A percentile compares a stretch with the other conserved stretches of the same genome.
phyloP scores from a whole-genome alignment of 2,113 vertebrate genomes.

The Triplophysa siluroides region DNA sequence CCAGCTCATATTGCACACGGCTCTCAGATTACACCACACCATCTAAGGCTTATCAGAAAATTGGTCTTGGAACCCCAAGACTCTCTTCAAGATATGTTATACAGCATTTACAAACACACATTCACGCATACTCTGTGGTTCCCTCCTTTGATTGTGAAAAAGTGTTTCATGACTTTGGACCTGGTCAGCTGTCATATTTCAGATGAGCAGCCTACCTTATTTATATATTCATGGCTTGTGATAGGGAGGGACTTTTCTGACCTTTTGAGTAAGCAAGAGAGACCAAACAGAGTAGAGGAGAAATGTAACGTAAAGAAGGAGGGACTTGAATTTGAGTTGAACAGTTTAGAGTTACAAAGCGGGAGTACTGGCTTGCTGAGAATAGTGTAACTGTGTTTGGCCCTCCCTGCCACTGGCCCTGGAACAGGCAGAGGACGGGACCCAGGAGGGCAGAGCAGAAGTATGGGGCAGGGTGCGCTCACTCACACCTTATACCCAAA shows the following conservation, averaged over 20 bases:
- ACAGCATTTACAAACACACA: neutral
- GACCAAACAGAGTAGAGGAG: conserved; percentile 57
- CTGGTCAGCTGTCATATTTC: conserved; percentile 69
- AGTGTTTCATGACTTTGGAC: conserved; percentile 84
- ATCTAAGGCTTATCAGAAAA: conserved; percentile 49
- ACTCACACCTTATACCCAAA: conserved; percentile 21
- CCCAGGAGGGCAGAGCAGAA: conserved; percentile 5
- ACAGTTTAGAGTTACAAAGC: conserved; percentile 53
- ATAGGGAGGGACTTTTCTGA: conserved; percentile 68
- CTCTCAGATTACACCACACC: conserved; percentile 66
- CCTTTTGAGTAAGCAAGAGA: conserved; percentile 51
- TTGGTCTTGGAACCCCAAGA: conserved; percentile 44
- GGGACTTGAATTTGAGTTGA: conserved; percentile 47
- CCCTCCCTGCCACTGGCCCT: conserved; percentile 40
- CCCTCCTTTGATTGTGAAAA: conserved; percentile 72
- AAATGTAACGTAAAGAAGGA: conserved; percentile 48
- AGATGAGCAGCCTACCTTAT: conserved; percentile 63
- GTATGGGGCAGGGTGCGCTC: conserved; percentile 42
- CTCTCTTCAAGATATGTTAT: conserved; percentile 25
- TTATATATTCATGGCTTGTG: conserved; percentile 70
- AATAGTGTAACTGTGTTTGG: conserved; percentile 2
- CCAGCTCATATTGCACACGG: conserved; percentile 62
- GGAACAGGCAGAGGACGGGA: conserved; percentile 31
- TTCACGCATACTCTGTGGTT: neutral
- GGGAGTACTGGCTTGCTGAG: neutral